Evolutionary conservation across 2,797 vertebrate species (phyloP), one percentile per base, ranked within the genome.

Genomic region (Crenichthys baileyi): DNA sequence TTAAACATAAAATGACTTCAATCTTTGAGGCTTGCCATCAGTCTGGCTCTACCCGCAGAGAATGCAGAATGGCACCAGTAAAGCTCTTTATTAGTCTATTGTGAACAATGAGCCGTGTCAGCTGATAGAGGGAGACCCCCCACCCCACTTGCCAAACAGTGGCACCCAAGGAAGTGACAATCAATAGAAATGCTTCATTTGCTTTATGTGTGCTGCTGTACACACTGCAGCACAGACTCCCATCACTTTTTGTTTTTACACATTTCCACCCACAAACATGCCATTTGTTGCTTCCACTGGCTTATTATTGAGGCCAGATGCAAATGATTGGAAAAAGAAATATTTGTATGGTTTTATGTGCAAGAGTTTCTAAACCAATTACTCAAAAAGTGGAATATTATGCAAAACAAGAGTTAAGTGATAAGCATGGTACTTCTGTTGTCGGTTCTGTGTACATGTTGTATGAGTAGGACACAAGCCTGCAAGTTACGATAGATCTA

Each of bases 131-230:
- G 94, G 92, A 83, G 84, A 84, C 88, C 87, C 78, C 73, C 81
- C 48, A 53, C 88, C 88, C 86, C 88, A 94, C 91, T 93, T 91
- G 88, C 92, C 51, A 89, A 91, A 93, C 84, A 93, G 90, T 93
- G 90, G 94, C 95, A 89, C 80, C 90, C 90, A 93, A 92, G 78
- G 76, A 92, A 90, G 94, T 96, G 93, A 95, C 91, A 96, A 96
- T 97, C 95, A 96, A 96, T 96, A 95, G 82, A 77, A 92, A 96
- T 87, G 95, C 94, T 94, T 96, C 95, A 97, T 97, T 97, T 96
- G 93, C 85, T 96, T 97, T 96, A 96, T 96, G 90, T 93, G 78
- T 81, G 74, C 44, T 87, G 87, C 79, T 91, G 88, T 95, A 90
- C 87, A 95, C 89, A 95, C 91, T 50, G 85, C 81, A 88, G 78